A percentile compares a stretch with the other conserved stretches of the same genome.
Evolutionary conservation across 2,888 invertebrate genomes (phyloP).

Genomic region (Sisyra terminalis): DNA sequence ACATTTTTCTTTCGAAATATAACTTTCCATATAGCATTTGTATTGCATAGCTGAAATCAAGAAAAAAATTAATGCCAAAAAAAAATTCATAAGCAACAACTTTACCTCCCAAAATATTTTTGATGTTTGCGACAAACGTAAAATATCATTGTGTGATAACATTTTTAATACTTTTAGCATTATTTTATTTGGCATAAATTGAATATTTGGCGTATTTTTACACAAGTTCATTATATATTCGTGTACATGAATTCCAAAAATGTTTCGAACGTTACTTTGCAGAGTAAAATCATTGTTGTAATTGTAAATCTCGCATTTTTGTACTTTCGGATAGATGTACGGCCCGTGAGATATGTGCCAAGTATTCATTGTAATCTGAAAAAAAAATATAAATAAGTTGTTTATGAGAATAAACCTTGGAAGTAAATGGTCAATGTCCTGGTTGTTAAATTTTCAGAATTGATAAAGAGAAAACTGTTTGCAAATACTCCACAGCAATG

Average conservation of each 20-base stretch:
- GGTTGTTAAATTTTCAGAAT: too few species aligned
- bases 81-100: background rate
- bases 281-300: constrained; percentile 16
- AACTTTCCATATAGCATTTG: constrained; percentile 14
- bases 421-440: too few species aligned
- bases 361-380: constrained; percentile 17
- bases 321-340: constrained; percentile 17
- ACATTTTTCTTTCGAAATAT: constrained; percentile 13
- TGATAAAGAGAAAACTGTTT: too few species aligned
- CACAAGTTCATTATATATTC: constrained; percentile 12
- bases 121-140: constrained; percentile 16
- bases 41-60: constrained; percentile 14
- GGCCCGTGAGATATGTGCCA: constrained; percentile 19
- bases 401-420: too few species aligned
- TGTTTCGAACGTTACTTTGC: constrained; percentile 17
- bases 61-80: too few species aligned
- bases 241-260: constrained; percentile 17
- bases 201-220: constrained; percentile 12
- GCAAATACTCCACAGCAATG: too few species aligned
- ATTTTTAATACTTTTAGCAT: constrained; percentile 17
- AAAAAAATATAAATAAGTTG: background rate
- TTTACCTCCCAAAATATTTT: constrained; percentile 18
- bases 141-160: constrained; percentile 16
- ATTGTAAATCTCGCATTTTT: constrained; percentile 15
- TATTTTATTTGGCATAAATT: constrained; percentile 16